These are phyloP conservation scores for Palythoa grandis DNA, from an alignment of 92 coral and sea anemone genomes.

Conservation along the genomic window DNA sequence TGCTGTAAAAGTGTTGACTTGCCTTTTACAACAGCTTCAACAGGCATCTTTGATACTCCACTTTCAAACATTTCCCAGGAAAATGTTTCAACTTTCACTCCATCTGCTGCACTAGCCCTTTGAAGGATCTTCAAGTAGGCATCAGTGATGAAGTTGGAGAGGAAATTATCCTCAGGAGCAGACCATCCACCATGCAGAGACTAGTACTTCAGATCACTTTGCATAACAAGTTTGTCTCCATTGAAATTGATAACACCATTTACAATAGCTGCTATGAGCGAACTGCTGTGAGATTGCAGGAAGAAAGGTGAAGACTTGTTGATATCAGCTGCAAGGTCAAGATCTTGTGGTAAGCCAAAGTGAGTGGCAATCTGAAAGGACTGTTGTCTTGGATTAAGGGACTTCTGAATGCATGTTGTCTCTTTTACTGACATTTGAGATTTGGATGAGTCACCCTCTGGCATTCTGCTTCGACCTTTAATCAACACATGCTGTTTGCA, in stretches of 20 bases:
- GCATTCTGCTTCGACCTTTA: background rate
- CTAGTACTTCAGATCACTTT: constrained; percentile 23
- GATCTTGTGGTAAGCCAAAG: constrained; percentile 28
- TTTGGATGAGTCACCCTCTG: background rate
- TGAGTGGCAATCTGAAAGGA: background rate
- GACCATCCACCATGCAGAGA: constrained; percentile 25
- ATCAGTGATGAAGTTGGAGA: constrained; percentile 37
- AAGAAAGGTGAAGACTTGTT: constrained; percentile 28
- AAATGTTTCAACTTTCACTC: constrained; percentile 38
- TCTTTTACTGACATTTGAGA: constrained; percentile 17
- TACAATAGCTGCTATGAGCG: constrained; percentile 29
- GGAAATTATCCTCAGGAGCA: constrained; percentile 6
- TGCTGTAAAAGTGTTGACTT: constrained; percentile 6
- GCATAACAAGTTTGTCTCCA: constrained; percentile 7
- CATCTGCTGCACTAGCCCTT: constrained; percentile 6
- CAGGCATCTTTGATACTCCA: constrained; percentile 11
- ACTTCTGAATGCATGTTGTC: background rate
- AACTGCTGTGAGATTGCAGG: constrained; percentile 22
- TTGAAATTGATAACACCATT: constrained; percentile 32
- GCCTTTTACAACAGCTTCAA: background rate
- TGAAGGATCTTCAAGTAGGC: constrained; percentile 38
- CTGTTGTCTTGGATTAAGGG: constrained; percentile 10
- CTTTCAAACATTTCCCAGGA: constrained; percentile 35
- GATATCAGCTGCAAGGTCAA: constrained; percentile 19
- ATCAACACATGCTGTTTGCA: constrained; percentile 24